Conservation (phyloP, 37 sponge, comb jelly and placozoan species). For the Agelas oroides region DNA sequence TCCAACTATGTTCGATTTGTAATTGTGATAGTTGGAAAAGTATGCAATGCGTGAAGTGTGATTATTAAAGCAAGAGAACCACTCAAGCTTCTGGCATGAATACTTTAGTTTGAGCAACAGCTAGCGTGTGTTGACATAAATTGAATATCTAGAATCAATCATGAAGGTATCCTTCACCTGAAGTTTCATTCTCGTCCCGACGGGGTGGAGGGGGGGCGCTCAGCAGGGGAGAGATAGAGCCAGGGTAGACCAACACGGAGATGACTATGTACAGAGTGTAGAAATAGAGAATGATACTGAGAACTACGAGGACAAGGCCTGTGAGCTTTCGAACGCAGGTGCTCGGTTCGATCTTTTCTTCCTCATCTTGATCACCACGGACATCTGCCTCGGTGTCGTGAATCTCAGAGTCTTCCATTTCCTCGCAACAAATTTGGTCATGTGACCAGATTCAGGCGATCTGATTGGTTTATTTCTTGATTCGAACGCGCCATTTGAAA, state of each 20-base stretch:
- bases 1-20: no score
- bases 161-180: no score
- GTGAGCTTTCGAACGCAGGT: conserved; percentile 11
- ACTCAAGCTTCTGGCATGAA: no score
- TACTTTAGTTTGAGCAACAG: no score
- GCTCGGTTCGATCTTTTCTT: no score
- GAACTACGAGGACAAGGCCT: conserved; percentile 33
- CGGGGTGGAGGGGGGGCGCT: background rate
- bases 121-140: no score
- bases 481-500: background rate
- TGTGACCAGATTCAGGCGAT: background rate
- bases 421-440: background rate
- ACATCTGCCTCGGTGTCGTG: no score
- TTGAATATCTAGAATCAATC: no score
- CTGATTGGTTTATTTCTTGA: background rate
- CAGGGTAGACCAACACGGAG: conserved; percentile 35
- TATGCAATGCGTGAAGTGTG: no score
- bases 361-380: no score
- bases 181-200: background rate
- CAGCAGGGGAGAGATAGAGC: conserved; percentile 41
- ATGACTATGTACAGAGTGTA: conserved; percentile 47
- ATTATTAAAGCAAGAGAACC: no score
- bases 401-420: background rate
- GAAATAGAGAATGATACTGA: conserved; percentile 37
- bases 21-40: no score